Evolutionary conservation across 2,113 vertebrate species (phyloP).

Genomic region (Mastomys natalensis): DNA sequence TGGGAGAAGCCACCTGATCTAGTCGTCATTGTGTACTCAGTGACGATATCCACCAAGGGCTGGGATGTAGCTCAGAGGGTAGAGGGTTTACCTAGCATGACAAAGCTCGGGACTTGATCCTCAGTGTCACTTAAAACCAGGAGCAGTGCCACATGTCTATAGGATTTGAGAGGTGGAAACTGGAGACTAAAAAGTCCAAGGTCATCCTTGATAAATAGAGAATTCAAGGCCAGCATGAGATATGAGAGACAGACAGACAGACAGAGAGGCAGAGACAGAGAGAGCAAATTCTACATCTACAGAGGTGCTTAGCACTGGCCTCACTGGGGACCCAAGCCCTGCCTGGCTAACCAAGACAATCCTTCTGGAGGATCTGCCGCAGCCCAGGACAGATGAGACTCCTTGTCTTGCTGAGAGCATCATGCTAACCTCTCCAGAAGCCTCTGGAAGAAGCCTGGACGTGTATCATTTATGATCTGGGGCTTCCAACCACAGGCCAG

Average conservation of each 20-base stretch:
- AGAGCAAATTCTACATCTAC: not conserved
- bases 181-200: not conserved
- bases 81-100: not conserved
- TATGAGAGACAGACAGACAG: not conserved
- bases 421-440: not conserved
- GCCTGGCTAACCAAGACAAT: not conserved
- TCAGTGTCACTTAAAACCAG: not conserved
- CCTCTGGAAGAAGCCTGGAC: not conserved
- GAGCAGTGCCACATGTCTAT: not conserved
- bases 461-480: not conserved
- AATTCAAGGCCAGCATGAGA: not conserved
- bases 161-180: too few species aligned
- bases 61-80: not conserved
- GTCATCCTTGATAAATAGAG: not conserved
- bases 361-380: not conserved
- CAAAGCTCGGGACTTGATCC: not conserved
- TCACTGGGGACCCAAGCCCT: not conserved
- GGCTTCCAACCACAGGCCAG: constrained; percentile 1
- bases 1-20: not conserved
- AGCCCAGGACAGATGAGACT: not conserved
- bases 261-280: not conserved
- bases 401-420: not conserved
- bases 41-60: not conserved
- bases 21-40: not conserved
- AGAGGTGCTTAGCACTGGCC: not conserved